Base-by-base conservation (phyloP, 2,888 invertebrate genomes). In the Euplexia lucipara region DNA sequence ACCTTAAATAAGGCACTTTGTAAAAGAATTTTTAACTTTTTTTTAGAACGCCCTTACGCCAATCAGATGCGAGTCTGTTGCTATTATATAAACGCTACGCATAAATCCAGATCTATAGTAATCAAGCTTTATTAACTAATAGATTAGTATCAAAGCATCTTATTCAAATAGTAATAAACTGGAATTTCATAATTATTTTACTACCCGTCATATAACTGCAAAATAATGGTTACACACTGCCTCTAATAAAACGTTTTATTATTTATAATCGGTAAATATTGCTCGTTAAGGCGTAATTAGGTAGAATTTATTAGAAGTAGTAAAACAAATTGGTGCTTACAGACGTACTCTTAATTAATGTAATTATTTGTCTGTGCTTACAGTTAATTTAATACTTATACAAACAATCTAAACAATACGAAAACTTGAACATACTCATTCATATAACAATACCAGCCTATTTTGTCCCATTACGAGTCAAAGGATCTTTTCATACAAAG, bases 181-280 rank as follows among this genome's bases (percentile, higher is more conserved):
- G n/a, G n/a, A 60, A 35, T 60, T 35, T 26, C 6, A 44, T 35
- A 57, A 57, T 57, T 35, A 30, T 57, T n/a, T n/a, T 44, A 45
- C 7, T 26, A 30, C n/a, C n/a, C 1, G 9, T 9, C 44, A 20
- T 16, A 9, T 16, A 9, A 58, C 37, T 44, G 44, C 44, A 20
- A 6, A 58, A 42, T 42, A 30, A 61, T 63, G 10, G 42, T 49
- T 35, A 42, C 49, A 44, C 20, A 63, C 37, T 35, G 42, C 42
- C 8, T 20, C 12, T 30, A 60, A 7, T 42, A 16, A 48, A 63
- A 42, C 14, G 26, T 63, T 61, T 49, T 49, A 60, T 20, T 26
- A 9, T 45, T 37, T 48, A n/a, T 44, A 37, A 42, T 49, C n/a
- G 30, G 44, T 12, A 35, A 61, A 61, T n/a, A 42, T 42, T 42